Conservation (phyloP, 1,140 invertebrate species). For the Drosophila ironensis region DNA sequence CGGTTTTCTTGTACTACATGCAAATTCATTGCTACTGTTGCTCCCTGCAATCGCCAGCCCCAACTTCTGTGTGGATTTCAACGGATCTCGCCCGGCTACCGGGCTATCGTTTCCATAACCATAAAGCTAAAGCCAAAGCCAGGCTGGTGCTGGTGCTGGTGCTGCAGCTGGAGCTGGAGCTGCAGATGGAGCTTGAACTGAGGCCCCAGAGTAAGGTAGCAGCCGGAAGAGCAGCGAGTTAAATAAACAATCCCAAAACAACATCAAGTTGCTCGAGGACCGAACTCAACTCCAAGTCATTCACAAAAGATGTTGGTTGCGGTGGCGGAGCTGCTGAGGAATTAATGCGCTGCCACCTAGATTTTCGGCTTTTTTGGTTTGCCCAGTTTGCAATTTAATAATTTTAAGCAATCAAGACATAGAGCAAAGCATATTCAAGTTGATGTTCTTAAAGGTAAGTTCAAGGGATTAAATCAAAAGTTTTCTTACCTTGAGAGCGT, state of each 20-base stretch:
- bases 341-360: conserved; percentile 36
- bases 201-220: conserved; percentile 2
- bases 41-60: conserved; percentile 21
- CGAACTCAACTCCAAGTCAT: conserved; percentile 40
- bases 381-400: not conserved
- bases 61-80: not conserved
- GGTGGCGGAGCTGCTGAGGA: too few species aligned
- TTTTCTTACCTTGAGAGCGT: too few species aligned
- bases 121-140: conserved; percentile 49
- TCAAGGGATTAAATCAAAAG: too few species aligned
- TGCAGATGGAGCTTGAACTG: too few species aligned
- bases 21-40: conserved; percentile 82
- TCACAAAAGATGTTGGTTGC: conserved; percentile 49
- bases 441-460: too few species aligned
- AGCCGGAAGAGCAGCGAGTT: conserved; percentile 62
- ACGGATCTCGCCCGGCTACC: not conserved
- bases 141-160: too few species aligned
- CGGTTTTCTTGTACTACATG: conserved; percentile 82
- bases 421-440: too few species aligned
- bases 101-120: conserved; percentile 66
- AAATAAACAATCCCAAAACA: conserved; percentile 74
- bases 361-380: not conserved
- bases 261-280: conserved; percentile 27
- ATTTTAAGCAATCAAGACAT: too few species aligned
- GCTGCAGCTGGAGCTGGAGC: too few species aligned